Percentiles rank a stretch among this genome's conserved stretches.
Conservation (phyloP, 2,888 invertebrate species). For the Oscheius myriophilus region DNA sequence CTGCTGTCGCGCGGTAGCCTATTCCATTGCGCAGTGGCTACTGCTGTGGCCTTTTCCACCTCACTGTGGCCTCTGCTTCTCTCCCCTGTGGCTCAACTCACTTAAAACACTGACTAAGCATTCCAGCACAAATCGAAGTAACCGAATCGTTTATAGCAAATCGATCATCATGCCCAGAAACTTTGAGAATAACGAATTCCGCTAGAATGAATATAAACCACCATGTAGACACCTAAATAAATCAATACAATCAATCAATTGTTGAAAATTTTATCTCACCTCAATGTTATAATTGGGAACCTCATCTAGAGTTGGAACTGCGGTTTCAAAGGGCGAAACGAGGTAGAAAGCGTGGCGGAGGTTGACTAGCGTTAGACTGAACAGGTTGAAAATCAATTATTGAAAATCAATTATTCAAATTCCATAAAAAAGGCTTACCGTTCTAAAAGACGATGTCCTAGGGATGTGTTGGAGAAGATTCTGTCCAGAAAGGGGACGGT, state of each 20-base stretch:
- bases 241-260: no score
- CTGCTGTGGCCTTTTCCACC: no score
- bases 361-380: slow-evolving; percentile 56
- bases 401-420: no score
- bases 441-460: slow-evolving; percentile 61
- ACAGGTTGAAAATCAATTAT: slow-evolving; percentile 3
- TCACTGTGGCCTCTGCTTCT: no score
- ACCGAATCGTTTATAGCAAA: slow-evolving; percentile 68
- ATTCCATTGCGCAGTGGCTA: no score
- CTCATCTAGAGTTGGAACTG: slow-evolving; percentile 54
- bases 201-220: slow-evolving; percentile 61
- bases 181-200: slow-evolving; percentile 49
- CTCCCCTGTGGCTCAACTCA: no score
- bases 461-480: slow-evolving; percentile 67
- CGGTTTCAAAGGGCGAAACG: slow-evolving; percentile 67
- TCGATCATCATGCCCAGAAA: slow-evolving; percentile 62
- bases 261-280: slow-evolving; percentile 35
- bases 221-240: slow-evolving; percentile 62
- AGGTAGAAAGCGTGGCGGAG: slow-evolving; percentile 67
- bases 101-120: slow-evolving; percentile 70
- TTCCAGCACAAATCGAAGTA: slow-evolving; percentile 68
- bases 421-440: no score
- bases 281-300: slow-evolving; percentile 70
- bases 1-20: no score
- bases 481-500: slow-evolving; percentile 42